phyloP scores from a whole-genome alignment of 1,140 invertebrate genomes.

The Bombus vancouverensis region DNA sequence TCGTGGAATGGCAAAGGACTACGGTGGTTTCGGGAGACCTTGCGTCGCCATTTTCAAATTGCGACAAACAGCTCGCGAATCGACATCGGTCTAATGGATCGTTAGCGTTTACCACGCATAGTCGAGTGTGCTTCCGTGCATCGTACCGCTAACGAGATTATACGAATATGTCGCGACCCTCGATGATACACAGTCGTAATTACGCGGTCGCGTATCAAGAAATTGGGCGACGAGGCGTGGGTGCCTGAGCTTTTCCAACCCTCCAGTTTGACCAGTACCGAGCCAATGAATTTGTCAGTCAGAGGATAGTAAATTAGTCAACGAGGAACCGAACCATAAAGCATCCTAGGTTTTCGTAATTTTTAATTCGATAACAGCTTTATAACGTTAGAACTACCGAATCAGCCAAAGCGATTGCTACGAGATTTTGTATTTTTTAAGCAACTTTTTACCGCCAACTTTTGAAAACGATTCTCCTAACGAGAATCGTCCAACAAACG shows the following conservation, averaged over 20 bases:
- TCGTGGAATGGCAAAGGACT: constrained; percentile 22
- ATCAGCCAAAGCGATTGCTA: too few species aligned
- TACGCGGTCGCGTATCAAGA: not conserved
- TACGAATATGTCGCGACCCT: constrained; percentile 46
- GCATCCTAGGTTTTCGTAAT: too few species aligned
- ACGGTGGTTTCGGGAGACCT: not conserved
- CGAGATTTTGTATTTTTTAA: too few species aligned
- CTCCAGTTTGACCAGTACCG: not conserved
- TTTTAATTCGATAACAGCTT: too few species aligned
- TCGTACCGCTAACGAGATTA: constrained; percentile 61
- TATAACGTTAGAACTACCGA: too few species aligned
- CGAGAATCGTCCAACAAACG: too few species aligned
- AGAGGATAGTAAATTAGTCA: too few species aligned
- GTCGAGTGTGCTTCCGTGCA: constrained; percentile 47
- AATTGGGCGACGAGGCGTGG: not conserved
- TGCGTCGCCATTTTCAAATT: constrained; percentile 39
- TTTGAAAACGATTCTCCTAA: too few species aligned
- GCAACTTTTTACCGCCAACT: too few species aligned
- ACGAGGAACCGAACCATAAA: too few species aligned
- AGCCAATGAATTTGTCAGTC: too few species aligned
- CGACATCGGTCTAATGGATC: constrained; percentile 63
- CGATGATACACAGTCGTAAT: constrained; percentile 35
- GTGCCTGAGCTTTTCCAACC: not conserved
- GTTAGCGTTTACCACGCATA: constrained; percentile 59
- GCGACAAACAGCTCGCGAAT: constrained; percentile 42